A percentile compares a stretch with the other conserved stretches of the same genome.
Conservation (phyloP, 2,797 vertebrate genomes). For the Dallia pectoralis region DNA sequence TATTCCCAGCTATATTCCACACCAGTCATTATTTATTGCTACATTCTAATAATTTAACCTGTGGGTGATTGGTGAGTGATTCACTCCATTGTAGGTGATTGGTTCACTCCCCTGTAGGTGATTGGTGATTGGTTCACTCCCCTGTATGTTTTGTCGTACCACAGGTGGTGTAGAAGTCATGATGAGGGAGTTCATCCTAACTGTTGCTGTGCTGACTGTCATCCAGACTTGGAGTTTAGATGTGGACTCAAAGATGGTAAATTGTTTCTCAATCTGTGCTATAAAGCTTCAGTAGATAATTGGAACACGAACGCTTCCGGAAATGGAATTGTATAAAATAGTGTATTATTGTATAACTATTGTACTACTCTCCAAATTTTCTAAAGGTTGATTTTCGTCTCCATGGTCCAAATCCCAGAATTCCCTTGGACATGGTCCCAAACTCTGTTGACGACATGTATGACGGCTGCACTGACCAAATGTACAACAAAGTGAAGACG, state of each 20-base stretch:
- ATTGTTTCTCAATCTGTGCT: not conserved
- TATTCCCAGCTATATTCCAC: too few relatives aligned
- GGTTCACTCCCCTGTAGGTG: too few relatives aligned
- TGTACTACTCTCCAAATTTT: too few relatives aligned
- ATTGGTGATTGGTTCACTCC: too few relatives aligned
- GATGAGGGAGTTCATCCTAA: not conserved
- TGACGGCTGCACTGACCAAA: conserved; percentile 36
- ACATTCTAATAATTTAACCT: too few relatives aligned
- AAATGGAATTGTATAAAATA: not conserved
- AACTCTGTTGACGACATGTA: conserved; percentile 51
- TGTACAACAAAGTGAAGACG: conserved; percentile 45
- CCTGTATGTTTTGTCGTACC: not conserved
- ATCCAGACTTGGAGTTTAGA: conserved; percentile 5
- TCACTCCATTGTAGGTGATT: too few relatives aligned
- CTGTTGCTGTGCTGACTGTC: conserved; percentile 15
- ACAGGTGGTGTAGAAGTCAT: conserved; percentile 13
- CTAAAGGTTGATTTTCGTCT: not conserved
- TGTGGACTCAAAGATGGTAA: conserved; percentile 28
- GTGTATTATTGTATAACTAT: not conserved
- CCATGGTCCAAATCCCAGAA: not conserved
- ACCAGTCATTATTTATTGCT: too few relatives aligned
- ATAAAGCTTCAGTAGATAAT: not conserved
- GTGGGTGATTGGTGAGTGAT: too few relatives aligned
- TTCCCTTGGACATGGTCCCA: conserved; percentile 31
- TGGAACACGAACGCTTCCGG: not conserved